Percentiles rank a stretch among this genome's conserved stretches.
These are phyloP conservation scores for Meteorus sp. DNA, from an alignment of 1,140 invertebrate genomes.

Conservation along the genomic window DNA sequence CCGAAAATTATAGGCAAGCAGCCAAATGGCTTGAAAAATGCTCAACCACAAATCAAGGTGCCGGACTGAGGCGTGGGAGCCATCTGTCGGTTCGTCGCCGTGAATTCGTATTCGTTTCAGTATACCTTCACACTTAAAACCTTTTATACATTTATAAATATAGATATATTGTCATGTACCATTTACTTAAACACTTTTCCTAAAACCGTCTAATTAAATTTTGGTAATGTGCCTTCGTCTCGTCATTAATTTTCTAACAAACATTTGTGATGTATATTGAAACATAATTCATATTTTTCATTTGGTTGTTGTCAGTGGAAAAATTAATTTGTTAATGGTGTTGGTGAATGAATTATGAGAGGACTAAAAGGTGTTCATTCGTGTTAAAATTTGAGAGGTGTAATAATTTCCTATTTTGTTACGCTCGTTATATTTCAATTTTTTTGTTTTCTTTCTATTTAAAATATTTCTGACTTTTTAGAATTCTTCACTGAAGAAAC, in stretches of 20 bases:
- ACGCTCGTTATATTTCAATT: not conserved
- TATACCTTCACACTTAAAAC: too few species aligned
- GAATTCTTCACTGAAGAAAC: not conserved
- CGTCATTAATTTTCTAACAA: not conserved
- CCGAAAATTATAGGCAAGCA: slow-evolving; percentile 52
- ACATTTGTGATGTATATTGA: not conserved
- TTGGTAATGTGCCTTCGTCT: not conserved
- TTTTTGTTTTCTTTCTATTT: not conserved
- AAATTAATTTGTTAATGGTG: too few species aligned
- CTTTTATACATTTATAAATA: too few species aligned
- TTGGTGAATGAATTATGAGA: too few species aligned
- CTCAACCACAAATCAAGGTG: slow-evolving; percentile 57
- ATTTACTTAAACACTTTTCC: slow-evolving; percentile 29
- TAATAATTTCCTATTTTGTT: too few species aligned
- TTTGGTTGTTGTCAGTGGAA: too few species aligned
- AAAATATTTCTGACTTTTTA: not conserved
- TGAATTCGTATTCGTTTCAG: slow-evolving; percentile 15
- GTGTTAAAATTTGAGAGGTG: too few species aligned
- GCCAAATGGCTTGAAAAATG: slow-evolving; percentile 57
- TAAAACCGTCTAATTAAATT: slow-evolving; percentile 29
- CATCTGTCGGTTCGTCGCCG: slow-evolving; percentile 46
- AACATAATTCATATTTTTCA: too few species aligned
- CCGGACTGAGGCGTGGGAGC: slow-evolving; percentile 44
- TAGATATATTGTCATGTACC: too few species aligned
- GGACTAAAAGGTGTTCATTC: too few species aligned